Evolutionary conservation across 1,140 invertebrate genomes (phyloP), one percentile per base, ranked within the genome.

Genomic region (Halesus radiatus): DNA sequence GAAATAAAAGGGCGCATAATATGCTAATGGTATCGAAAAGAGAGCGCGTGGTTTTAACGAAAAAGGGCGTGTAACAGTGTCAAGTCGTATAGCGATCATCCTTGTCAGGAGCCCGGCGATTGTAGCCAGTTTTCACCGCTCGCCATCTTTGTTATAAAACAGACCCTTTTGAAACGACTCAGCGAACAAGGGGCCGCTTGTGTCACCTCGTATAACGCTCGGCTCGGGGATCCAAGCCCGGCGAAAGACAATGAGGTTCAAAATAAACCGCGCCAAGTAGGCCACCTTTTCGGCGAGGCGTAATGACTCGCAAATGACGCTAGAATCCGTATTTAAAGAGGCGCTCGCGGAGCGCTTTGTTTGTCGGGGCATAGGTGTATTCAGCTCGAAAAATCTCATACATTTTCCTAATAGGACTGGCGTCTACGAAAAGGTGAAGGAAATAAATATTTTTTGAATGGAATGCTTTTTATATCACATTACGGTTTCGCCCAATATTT

Each of bases 181-280:
- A 37, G 53, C 70, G 68, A 78, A 62, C 80, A 81, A 54, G 74
- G 68, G 50, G 7, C 80, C 64, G 80, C 70, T 64, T 72, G 64
- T 78, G 80, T 81, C 80, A 74, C 74, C 68, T 81, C 74, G 76
- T 23, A 70, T 70, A 78, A 70, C 53, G 64, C 29, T 78, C 64
- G n/a, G 60, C 29, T 29, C 75, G 29, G 37, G 37, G 8, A 0
- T 10, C 10, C 37, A 8, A 3, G 37, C 37, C 37, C 37, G 37
- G 1, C 56, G 32, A 66, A 77, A 77, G 37, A 70, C 76, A 70
- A 68, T 70, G 50, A 70, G 64, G 23, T 70, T 54, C 32, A 70
- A 78, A 78, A 70, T 70, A 45, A 45, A 52, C 60, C 26, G 54
- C 75, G 13, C 60, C 60, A n/a, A 20, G 60, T 45, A 32, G 56